These are phyloP conservation scores for Agriotes lineatus DNA, from an alignment of 2,888 invertebrate species.

Conservation along the genomic window DNA sequence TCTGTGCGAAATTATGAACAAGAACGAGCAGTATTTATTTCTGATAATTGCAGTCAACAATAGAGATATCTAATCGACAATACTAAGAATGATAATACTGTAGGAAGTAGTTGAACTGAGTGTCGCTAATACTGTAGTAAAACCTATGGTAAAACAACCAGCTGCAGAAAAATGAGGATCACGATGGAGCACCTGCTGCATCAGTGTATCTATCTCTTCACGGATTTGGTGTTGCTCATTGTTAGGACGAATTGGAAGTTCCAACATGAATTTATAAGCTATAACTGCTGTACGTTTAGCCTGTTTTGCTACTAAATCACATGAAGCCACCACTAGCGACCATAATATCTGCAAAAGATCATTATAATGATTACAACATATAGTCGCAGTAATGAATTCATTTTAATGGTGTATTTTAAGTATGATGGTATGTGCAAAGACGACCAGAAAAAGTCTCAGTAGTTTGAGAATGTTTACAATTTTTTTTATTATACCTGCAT, in stretches of 20 bases:
- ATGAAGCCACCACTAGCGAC: slow-evolving; percentile 40
- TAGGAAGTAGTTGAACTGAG: slow-evolving; percentile 52
- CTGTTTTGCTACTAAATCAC: slow-evolving; percentile 47
- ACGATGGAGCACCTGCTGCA: background rate
- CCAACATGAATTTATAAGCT: slow-evolving; percentile 45
- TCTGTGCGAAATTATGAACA: no score
- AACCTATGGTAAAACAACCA: slow-evolving; percentile 52
- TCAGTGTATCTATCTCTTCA: background rate
- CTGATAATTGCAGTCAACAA: no score
- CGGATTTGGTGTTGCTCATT: background rate
- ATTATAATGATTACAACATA: no score
- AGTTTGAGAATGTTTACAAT: no score
- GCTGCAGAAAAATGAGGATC: slow-evolving; percentile 47
- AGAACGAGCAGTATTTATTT: no score
- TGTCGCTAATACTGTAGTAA: slow-evolving; percentile 50
- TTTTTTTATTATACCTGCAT: no score
- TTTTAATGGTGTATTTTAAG: no score
- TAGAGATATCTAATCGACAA: background rate
- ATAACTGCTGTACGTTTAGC: slow-evolving; percentile 43
- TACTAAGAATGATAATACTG: slow-evolving; percentile 48
- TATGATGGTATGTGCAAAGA: no score
- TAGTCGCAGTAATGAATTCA: no score
- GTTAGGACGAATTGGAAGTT: slow-evolving; percentile 34
- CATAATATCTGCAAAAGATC: slow-evolving; percentile 14
- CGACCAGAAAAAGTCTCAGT: no score